Conservation (phyloP, 2,113 vertebrate species). For the Strix aluco region DNA sequence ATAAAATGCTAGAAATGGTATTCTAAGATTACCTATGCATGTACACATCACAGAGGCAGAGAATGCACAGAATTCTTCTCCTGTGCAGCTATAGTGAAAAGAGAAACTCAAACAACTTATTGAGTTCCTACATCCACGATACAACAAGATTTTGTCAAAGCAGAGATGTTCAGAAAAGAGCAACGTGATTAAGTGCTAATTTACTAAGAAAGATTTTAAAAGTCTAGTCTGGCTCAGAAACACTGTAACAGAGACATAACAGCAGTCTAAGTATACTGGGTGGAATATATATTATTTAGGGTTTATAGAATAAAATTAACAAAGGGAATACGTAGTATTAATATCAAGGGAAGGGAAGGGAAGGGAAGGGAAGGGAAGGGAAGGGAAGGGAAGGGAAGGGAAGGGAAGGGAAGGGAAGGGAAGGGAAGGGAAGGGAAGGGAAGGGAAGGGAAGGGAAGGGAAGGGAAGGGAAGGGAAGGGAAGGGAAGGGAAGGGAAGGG, state of each 20-base stretch:
- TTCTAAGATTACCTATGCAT: neutral
- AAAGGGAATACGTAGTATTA: neutral
- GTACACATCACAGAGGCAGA: neutral
- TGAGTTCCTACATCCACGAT: neutral
- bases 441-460: no score
- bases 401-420: no score
- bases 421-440: no score
- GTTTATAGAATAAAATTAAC: neutral
- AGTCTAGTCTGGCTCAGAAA: neutral
- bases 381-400: no score
- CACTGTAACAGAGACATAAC: neutral
- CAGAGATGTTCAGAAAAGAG: neutral
- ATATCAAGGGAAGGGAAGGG: no score
- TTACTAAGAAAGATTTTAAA: neutral
- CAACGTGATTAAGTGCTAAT: neutral
- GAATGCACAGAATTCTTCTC: neutral
- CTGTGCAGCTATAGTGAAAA: neutral
- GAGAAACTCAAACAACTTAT: neutral
- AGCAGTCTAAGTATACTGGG: neutral
- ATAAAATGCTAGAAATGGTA: neutral
- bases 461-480: no score
- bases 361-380: no score
- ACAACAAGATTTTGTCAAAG: neutral
- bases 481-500: no score
- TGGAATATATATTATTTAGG: neutral